Base-by-base conservation (phyloP, 2,113 vertebrate species). In the Chrysochloris asiatica region DNA sequence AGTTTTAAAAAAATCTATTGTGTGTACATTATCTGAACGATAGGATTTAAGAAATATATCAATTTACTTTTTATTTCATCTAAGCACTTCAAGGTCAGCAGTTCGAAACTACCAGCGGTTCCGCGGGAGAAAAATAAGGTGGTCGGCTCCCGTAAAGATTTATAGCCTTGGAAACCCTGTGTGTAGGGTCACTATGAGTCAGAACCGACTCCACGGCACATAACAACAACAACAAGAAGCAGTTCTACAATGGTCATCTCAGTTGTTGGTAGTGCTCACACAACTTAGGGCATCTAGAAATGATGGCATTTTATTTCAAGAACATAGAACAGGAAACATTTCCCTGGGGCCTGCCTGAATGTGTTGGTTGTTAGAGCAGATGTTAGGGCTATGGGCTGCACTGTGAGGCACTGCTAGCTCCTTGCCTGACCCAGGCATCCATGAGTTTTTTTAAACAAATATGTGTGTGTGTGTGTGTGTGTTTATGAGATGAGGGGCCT, bases 261-360 rank as follows among this genome's bases (percentile, higher is more conserved):
- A 3, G 30, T 76, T 26, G 28, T n/a, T 36, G 2, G 5, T 24
- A 36, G 43, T 61, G 76, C 45, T 6, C 10, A 36, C 1, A 0
- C 16, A 13, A 19, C 52, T 41, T 43, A 45, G 3, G 22, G 26
- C 24, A 21, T 0, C 13, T 21, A 89, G 38, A 79, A 36, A 36
- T 4, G 2, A 21, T n/a, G 41, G 47, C 63, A 83, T 67, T 65
- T 36, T 52, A 22, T 52, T 59, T 72, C 52, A 28, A 61, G 4
- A 59, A 24, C 28, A 54, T n/a, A 26, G 19, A 75, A 54, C 47
- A 65, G 56, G 67, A 86, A 38, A 28, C 3, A 0, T 59, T 82
- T 63, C 12, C 67, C 45, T 1, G 0, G 4, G 33, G 8, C 50
- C 56, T 5, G 11, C 24, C 24, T n/a, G n/a, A n/a, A 1, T 1